phyloP scores from a whole-genome alignment of 2,113 vertebrate genomes.

The Regulus satrapa region DNA sequence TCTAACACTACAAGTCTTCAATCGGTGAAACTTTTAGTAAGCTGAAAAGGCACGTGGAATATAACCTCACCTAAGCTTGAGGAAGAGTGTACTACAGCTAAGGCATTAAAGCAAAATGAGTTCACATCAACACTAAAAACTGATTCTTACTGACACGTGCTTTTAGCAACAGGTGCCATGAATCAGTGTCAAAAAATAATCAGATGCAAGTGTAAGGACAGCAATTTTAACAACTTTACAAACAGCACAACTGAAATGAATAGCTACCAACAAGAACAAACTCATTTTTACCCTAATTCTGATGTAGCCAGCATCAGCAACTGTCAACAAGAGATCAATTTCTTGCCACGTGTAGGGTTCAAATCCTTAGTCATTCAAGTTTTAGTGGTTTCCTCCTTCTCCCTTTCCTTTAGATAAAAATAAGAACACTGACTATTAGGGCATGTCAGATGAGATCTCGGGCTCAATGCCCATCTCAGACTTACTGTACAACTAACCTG shows the following conservation, averaged over 20 bases:
- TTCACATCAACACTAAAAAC: background rate
- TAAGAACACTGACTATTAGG: background rate
- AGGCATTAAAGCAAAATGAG: background rate
- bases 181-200: conserved; percentile 1
- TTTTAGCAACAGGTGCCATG: conserved; percentile 14
- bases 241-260: background rate
- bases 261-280: background rate
- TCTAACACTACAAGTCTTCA: background rate
- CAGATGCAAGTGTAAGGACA: background rate
- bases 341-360: background rate
- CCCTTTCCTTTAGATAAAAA: background rate
- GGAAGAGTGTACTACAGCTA: background rate
- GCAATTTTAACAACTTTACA: background rate
- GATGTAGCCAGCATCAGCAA: accelerated
- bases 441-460: background rate
- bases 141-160: background rate
- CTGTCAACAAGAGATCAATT: background rate
- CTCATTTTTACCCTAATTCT: background rate
- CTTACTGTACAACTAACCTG: background rate
- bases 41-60: background rate
- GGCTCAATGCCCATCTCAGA: background rate
- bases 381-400: background rate
- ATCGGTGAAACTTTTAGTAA: background rate
- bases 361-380: background rate
- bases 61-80: background rate